phyloP scores from a whole-genome alignment of 30 jellyfish, hydroid and myxozoan species.

The Turritopsis rubra region DNA sequence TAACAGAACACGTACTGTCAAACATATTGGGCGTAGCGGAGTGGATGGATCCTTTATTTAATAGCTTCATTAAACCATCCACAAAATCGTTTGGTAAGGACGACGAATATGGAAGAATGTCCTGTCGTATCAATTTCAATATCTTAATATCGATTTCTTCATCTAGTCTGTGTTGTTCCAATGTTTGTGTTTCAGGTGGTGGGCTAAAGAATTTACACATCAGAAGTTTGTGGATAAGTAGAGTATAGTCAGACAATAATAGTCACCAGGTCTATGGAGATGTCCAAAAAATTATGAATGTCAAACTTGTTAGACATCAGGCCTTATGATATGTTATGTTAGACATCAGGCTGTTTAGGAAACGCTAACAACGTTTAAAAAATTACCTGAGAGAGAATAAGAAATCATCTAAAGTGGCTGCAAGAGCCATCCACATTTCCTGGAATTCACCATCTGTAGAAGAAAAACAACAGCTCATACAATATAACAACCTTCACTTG shows the following conservation, averaged over 20 bases:
- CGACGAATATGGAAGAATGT: conserved; percentile 50
- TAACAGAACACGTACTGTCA: conserved; percentile 52
- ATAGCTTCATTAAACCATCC: conserved; percentile 56
- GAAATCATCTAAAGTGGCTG: conserved; percentile 76
- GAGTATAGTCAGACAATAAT: background rate
- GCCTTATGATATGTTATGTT: no score
- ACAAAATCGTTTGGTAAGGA: conserved; percentile 71
- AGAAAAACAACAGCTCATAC: background rate
- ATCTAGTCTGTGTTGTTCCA: conserved; percentile 74
- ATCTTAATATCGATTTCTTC: conserved; percentile 74
- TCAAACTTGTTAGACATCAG: background rate
- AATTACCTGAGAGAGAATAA: conserved; percentile 70
- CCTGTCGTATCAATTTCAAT: conserved; percentile 63
- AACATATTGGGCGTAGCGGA: conserved; percentile 74
- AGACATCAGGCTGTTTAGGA: no score
- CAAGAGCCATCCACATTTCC: conserved; percentile 64
- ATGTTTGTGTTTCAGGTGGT: conserved; percentile 88
- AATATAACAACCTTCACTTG: background rate
- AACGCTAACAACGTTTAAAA: background rate
- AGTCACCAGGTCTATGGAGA: background rate
- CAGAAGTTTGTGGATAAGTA: no score
- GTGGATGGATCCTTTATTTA: conserved; percentile 87
- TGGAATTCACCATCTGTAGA: conserved; percentile 23
- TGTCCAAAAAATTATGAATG: background rate
- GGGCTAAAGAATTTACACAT: conserved; percentile 44